These are phyloP conservation scores for Scarus forsteni DNA, from an alignment of 2,797 vertebrate genomes.

Conservation along the genomic window DNA sequence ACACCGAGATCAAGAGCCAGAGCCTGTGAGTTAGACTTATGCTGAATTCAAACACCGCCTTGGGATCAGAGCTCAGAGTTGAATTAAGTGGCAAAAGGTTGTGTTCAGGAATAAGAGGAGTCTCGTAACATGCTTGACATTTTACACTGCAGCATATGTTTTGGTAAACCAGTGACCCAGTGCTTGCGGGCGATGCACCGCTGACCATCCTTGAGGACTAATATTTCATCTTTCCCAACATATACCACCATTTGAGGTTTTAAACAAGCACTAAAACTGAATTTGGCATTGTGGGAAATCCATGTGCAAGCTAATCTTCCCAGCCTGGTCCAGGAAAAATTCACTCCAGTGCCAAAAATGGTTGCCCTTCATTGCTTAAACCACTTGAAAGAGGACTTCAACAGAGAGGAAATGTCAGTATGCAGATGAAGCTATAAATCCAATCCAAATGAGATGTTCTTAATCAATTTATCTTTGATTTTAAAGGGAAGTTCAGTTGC, in stretches of 20 bases:
- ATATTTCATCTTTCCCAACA: conserved; percentile 69
- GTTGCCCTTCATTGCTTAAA: conserved; percentile 56
- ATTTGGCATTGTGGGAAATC: conserved; percentile 73
- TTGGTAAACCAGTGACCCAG: conserved; percentile 58
- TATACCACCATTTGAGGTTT: conserved; percentile 67
- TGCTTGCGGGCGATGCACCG: conserved; percentile 46
- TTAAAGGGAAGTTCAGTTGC: conserved; percentile 16
- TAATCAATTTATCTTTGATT: conserved; percentile 47
- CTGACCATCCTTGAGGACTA: conserved; percentile 47
- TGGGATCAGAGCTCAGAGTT: conserved; percentile 61
- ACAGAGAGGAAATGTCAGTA: conserved; percentile 54
- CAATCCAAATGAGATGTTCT: conserved; percentile 49
- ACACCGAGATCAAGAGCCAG: conserved; percentile 34
- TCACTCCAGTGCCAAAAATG: conserved; percentile 56
- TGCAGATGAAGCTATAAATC: conserved; percentile 50
- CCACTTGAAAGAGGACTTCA: conserved; percentile 66
- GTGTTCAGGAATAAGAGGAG: conserved; percentile 21
- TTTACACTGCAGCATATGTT: conserved; percentile 51
- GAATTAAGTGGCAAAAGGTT: conserved; percentile 35
- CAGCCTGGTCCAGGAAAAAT: conserved; percentile 69
- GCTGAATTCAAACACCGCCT: conserved; percentile 47
- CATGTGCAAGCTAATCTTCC: conserved; percentile 66
- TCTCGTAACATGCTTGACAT: conserved; percentile 45
- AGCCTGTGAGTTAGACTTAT: conserved; percentile 35
- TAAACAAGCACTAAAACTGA: conserved; percentile 64